Base-by-base conservation (phyloP, 1,140 invertebrate genomes). In the Pseudomyrmex flavicornis region DNA sequence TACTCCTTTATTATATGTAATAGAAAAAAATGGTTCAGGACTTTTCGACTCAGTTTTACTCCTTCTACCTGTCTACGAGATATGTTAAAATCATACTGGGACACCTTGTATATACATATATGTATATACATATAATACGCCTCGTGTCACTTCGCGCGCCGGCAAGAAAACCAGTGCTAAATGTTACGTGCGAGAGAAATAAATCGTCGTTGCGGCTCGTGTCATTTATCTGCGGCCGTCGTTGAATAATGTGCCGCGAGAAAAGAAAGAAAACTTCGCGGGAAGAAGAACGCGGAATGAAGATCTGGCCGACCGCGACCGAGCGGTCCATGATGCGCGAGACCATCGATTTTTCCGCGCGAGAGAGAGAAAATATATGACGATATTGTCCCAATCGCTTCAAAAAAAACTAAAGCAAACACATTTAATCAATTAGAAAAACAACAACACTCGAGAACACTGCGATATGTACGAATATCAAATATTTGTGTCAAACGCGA, bases 271-370 rank as follows among this genome's bases (percentile, higher is more conserved):
- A 17, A 69, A 68, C 62, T 77, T 68, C 9, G 50, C 9, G 50
- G 50, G 1, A 20, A 35, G 22, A 76, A 3, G 26, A 26, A 52
- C 22, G 7, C 12, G 26, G 46, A 73, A 70, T 22, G 54, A 8
- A 8, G 20, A 72, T 8, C 48, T 44, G 58, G 17, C 35, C 65
- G 68, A 62, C 68, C 70, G 22, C 54, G 35, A 62, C 12, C 61
- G 17, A 62, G 58, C 59, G 50, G 44, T 50, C 35, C 35, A 35
- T 35, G 35, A 35, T 35, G 35, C 35, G 59, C 22, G 22, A 50
- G 22, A 50, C 63, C 20, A 88, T 84, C 50, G 73, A 87, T 84
- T 88, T 88, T 84, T 84, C 63, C 50, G 65, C 48, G 15, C 17
- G 15, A 17, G 17, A 17, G 17, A 12, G 20, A 10, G 10, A 26